Evolutionary conservation across 2,888 invertebrate genomes (phyloP), one percentile per base, ranked within the genome.

Genomic region (Ectropis crepuscularia): DNA sequence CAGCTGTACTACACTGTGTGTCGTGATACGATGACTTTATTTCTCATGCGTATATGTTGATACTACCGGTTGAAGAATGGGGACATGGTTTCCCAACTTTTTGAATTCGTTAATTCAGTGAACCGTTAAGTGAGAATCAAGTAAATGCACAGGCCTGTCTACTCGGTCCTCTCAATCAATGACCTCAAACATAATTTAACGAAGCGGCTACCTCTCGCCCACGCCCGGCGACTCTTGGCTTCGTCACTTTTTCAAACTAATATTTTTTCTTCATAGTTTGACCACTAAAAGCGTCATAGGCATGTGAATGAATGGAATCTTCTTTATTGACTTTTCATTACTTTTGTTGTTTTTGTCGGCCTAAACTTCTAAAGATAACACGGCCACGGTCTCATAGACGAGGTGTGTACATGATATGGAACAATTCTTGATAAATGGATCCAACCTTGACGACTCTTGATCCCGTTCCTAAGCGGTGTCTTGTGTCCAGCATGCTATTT

Each of bases 401-500:
- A 50, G 11, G 11, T 12, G 63, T 66, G 47, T 10, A 47, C 63
- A 68, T 71, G 71, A 78, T 77, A 80, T 81, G 76, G 79, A 81
- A 83, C 87, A 86, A 87, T 85, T 86, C 80, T 82, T 87, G 82
- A 83, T 79, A 89, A 91, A 92, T 91, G 82, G 87, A 90, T 91
- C 84, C 81, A 88, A 80, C 92, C 92, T 92, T 92, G 90, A 77
- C 84, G 82, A 85, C 88, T 83, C 88, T 89, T 89, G 89, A 87
- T 90, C 86, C 81, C 86, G 86, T 86, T 81, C 85, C 85, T 90
- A 87, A 86, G 86, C 86, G 75, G 80, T 87, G 85, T 88, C 83
- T 81, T 77, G 74, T 85, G 83, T 81, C 80, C 75, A 79, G 80
- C 78, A 75, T 79, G 80, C 75, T 88, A 89, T 89, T 85, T 86